Evolutionary conservation across 2,113 vertebrate genomes (phyloP), one percentile per base, ranked within the genome.

Genomic region (Pogona vitticeps): DNA sequence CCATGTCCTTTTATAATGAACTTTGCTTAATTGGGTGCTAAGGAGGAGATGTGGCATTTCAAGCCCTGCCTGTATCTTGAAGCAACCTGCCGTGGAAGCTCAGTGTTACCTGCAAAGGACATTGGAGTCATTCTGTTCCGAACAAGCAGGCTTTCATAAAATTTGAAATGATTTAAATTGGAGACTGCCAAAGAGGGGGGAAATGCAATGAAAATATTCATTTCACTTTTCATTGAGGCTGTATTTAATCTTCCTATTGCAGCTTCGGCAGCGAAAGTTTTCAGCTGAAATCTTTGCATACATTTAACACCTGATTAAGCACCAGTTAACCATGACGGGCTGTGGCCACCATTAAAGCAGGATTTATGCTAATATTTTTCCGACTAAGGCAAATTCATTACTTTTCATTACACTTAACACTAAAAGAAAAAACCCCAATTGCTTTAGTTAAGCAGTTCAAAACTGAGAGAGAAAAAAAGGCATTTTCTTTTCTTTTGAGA

Each of bases 281-380:
- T 88, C 83, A 85, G 77, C 70, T 88, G 92, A 88, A 58, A 56
- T 84, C 80, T 73, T 85, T 82, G 80, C n/a, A 85, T 63, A 82
- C 46, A 85, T 90, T 89, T 91, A 92, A 90, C 10, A 92, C 56
- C 76, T 56, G 46, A 92, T 92, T 91, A 94, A 94, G 72, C 68
- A 90, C 82, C 52, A 79, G 79, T 92, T 91, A 92, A 3, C 80
- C 20, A 0, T 38, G 63, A 78, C 76, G 79, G 73, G 59, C 75
- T 86, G 76, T 26, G 70, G 89, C 61, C 80, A 46, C 84, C 76
- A 68, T 84, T 86, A 88, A 65, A 84, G 80, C n/a, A 77, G 88
- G 90, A 92, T 46, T 17, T 93, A 90, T 80, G 84, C 67, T 92
- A 92, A 90, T 76, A 72, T 71, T 86, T 38, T 9, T 77, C 63